Evolutionary conservation across 2,797 vertebrate genomes (phyloP), one percentile per base, ranked within the genome.

Genomic region (Alfaro cultratus): DNA sequence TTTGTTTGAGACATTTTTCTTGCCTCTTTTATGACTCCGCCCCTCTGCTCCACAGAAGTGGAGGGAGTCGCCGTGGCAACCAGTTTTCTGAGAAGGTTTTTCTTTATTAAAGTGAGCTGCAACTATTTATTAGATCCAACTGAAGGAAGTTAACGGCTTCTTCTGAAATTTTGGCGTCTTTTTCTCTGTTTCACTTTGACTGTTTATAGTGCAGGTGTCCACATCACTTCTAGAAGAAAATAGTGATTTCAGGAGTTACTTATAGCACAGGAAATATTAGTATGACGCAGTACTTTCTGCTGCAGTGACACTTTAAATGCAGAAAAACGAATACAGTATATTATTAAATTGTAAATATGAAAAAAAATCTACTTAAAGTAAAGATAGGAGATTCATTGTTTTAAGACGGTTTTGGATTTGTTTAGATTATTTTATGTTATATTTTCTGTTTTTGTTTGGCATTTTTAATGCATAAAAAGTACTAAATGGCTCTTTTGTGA

Each of bases 241-340:
- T 45, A 18, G 67, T 43, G 39, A 70, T 70, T 70, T 70, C 41
- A 68, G 64, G 34, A 68, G 64, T 68, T 68, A 26, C 64, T 39
- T 26, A 7, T 70, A n/a, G 67, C 12, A 70, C 39, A 43, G 64
- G 36, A 68, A 26, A 68, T 39, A 41, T 41, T 39, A 39, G 36
- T 23, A 39, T 41, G 16, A 68, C 9, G 10, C 64, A 2, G 18
- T 26, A 34, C 57, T 34, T 34, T 31, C 57, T 34, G 57, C 57
- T 34, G 57, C 29, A 60, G 29, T 60, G 13, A 60, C 5, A 60
- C 31, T 60, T 60, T 60, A 29, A 34, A 18, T 29, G 55, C n/a
- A 57, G 55, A 6, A 57, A 57, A 29, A 57, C 0, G 1, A 57
- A 57, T 29, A 29, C n/a, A 12, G 53, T 29, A 12, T 1, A 57